Conservation (phyloP, 2,888 invertebrate species). For the Clanis bilineata region DNA sequence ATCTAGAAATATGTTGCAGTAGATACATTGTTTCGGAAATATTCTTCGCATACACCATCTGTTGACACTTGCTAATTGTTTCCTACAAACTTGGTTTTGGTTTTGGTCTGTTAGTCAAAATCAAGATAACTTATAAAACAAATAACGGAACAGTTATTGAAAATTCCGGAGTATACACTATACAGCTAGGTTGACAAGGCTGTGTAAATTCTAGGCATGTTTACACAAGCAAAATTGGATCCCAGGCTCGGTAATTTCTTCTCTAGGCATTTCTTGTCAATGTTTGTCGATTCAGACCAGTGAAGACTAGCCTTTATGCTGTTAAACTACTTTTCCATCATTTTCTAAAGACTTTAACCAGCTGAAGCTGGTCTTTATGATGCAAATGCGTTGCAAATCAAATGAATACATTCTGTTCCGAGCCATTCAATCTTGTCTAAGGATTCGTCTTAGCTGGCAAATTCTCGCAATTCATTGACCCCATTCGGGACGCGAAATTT, state of each 20-base stretch:
- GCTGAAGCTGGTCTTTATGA: slow-evolving; percentile 12
- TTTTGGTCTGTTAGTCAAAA: not conserved
- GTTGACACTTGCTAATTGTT: not conserved
- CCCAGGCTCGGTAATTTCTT: not conserved
- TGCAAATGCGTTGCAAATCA: slow-evolving; percentile 24
- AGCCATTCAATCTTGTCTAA: slow-evolving; percentile 21
- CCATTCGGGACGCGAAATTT: slow-evolving; percentile 42
- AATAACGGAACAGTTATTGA: not conserved
- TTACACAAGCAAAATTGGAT: not conserved
- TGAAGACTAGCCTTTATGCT: not conserved
- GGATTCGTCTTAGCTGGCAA: slow-evolving; percentile 39
- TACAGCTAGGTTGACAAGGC: not conserved
- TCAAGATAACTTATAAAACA: not conserved
- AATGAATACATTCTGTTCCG: slow-evolving; percentile 34
- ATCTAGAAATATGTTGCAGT: not conserved
- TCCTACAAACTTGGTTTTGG: no score
- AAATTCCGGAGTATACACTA: not conserved
- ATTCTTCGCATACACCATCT: not conserved
- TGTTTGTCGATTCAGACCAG: not conserved
- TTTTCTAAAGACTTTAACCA: slow-evolving; percentile 17
- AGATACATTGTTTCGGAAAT: not conserved
- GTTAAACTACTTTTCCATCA: not conserved
- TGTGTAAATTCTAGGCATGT: not conserved
- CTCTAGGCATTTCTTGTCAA: not conserved
- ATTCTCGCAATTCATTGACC: slow-evolving; percentile 36